Percentiles rank a stretch among this genome's conserved stretches.
These are phyloP conservation scores for Galaxias olidus DNA, from an alignment of 2,797 vertebrate genomes.

Conservation along the genomic window DNA sequence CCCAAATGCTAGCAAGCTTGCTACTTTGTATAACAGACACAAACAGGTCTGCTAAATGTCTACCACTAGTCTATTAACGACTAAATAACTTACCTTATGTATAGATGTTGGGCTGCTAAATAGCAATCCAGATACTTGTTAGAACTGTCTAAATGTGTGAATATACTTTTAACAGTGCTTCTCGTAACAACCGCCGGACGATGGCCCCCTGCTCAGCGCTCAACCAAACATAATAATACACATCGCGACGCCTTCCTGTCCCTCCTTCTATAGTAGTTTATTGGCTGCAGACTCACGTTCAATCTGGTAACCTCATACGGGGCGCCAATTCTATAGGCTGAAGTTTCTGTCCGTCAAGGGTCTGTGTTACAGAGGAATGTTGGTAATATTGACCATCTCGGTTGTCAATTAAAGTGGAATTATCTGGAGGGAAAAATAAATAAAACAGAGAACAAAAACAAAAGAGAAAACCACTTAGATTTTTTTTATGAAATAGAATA, in stretches of 20 bases:
- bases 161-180: slow-evolving; percentile 45
- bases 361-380: neutral
- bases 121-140: neutral
- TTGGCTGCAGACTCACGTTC: slow-evolving; percentile 26
- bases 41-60: slow-evolving; percentile 71
- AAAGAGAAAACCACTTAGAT: no score
- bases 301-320: neutral
- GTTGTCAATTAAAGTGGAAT: no score
- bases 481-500: no score
- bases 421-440: no score
- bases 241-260: slow-evolving; percentile 43
- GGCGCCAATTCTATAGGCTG: slow-evolving; percentile 15
- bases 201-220: slow-evolving; percentile 44
- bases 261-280: slow-evolving; percentile 28
- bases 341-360: slow-evolving; percentile 22
- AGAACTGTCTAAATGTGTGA: slow-evolving; percentile 20
- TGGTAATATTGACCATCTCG: no score
- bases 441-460: no score
- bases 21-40: slow-evolving; percentile 79
- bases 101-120: slow-evolving; percentile 3
- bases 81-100: slow-evolving; percentile 45
- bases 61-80: slow-evolving; percentile 15
- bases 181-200: slow-evolving; percentile 44
- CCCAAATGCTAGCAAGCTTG: slow-evolving; percentile 72
- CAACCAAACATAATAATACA: slow-evolving; percentile 49